Conservation (phyloP, 2,888 invertebrate species). For the Microchrysa polita region DNA sequence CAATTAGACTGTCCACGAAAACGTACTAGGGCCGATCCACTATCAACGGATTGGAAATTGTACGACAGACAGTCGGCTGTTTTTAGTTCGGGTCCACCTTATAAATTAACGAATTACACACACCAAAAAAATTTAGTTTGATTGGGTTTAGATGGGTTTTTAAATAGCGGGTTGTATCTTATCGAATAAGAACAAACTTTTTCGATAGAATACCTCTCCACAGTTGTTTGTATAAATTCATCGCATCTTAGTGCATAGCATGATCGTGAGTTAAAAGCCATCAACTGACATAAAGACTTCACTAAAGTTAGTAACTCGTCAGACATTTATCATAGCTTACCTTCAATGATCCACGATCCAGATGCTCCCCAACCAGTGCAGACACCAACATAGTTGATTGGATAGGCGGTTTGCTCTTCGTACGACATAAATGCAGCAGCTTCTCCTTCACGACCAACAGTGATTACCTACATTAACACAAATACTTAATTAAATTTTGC, state of each 20-base stretch:
- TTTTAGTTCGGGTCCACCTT: constrained; percentile 68
- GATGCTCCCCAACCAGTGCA: constrained; percentile 88
- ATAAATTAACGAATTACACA: constrained; percentile 51
- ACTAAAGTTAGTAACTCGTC: not conserved
- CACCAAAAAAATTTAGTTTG: constrained; percentile 29
- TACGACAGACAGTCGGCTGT: constrained; percentile 71
- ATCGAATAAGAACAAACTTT: too few relatives aligned
- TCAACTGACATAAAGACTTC: constrained; percentile 21
- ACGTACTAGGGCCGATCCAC: constrained; percentile 68
- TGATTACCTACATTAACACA: constrained; percentile 62
- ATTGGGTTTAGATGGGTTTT: constrained; percentile 2
- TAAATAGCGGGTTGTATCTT: too few relatives aligned
- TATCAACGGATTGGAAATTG: constrained; percentile 68
- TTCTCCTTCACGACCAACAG: constrained; percentile 79
- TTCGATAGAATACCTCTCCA: constrained; percentile 15
- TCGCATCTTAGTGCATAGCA: constrained; percentile 15
- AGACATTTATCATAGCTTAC: constrained; percentile 62
- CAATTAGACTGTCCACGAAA: constrained; percentile 73
- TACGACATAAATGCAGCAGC: constrained; percentile 77
- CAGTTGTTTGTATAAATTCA: not conserved
- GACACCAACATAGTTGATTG: constrained; percentile 78
- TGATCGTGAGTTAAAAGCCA: constrained; percentile 13
- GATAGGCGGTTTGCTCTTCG: constrained; percentile 76
- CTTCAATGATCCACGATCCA: constrained; percentile 85
- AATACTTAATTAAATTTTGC: not conserved